phyloP scores from a whole-genome alignment of 2,113 vertebrate genomes.

The Gavia stellata region DNA sequence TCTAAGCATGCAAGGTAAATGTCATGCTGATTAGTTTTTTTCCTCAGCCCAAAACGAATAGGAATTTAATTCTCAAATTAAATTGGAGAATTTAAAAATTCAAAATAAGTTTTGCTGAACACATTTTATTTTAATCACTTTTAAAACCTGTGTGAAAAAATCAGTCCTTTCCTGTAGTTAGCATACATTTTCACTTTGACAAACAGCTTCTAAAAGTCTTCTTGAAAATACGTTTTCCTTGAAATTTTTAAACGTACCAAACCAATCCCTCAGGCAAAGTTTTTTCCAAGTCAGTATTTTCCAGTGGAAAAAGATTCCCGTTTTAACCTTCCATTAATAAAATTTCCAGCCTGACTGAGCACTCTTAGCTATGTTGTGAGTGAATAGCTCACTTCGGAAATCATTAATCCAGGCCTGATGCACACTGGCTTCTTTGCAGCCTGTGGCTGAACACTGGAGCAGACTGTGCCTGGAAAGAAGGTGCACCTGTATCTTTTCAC shows the following conservation, averaged over 20 bases:
- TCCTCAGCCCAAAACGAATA: slow-evolving; percentile 7
- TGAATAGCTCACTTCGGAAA: not conserved
- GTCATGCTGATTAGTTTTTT: slow-evolving; percentile 9
- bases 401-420: not conserved
- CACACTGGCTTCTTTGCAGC: not conserved
- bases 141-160: not conserved
- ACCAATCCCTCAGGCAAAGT: not conserved
- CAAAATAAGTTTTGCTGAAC: not conserved
- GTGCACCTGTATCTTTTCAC: not conserved
- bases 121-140: slow-evolving; percentile 10
- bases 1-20: slow-evolving; percentile 6
- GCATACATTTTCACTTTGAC: not conserved
- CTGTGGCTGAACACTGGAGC: not conserved
- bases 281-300: not conserved
- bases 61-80: slow-evolving; percentile 56
- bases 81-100: slow-evolving; percentile 35
- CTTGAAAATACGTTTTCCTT: not conserved
- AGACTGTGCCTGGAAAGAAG: not conserved
- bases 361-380: not conserved
- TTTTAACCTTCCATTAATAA: not conserved
- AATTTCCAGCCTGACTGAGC: not conserved
- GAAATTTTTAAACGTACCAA: not conserved
- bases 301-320: not conserved
- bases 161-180: not conserved
- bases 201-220: not conserved